A percentile compares a stretch with the other conserved stretches of the same genome.
phyloP scores from a whole-genome alignment of 2,888 invertebrate genomes.

The Lissonota sp. region DNA sequence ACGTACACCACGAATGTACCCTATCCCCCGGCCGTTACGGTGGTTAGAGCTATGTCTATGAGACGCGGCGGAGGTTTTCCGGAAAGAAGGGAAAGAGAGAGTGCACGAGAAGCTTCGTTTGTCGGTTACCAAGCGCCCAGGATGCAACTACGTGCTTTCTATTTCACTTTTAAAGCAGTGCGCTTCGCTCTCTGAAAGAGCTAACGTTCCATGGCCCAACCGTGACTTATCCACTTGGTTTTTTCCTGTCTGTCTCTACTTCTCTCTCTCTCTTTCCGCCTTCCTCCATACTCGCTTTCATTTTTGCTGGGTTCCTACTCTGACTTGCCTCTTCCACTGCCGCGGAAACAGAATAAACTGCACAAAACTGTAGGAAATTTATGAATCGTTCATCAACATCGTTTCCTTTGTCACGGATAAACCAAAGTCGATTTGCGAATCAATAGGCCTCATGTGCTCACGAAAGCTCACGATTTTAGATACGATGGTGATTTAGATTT shows the following conservation, averaged over 20 bases:
- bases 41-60: slow-evolving; percentile 44
- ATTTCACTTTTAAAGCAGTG: slow-evolving; percentile 59
- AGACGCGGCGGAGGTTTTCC: slow-evolving; percentile 41
- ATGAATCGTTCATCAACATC: slow-evolving; percentile 44
- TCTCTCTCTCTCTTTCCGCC: slow-evolving; percentile 9
- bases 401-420: neutral
- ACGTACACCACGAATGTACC: slow-evolving; percentile 52
- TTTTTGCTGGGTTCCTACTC: slow-evolving; percentile 35
- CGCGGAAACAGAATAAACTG: slow-evolving; percentile 37
- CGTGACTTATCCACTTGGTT: slow-evolving; percentile 53
- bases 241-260: slow-evolving; percentile 19
- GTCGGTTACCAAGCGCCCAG: slow-evolving; percentile 43
- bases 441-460: neutral
- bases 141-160: slow-evolving; percentile 48
- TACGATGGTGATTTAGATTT: neutral
- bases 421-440: no score
- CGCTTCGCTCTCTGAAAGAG: slow-evolving; percentile 32
- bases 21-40: neutral
- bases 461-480: neutral
- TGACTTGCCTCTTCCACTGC: slow-evolving; percentile 30
- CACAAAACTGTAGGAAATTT: slow-evolving; percentile 17
- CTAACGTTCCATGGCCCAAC: slow-evolving; percentile 46
- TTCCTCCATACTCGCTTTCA: slow-evolving; percentile 26
- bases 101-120: slow-evolving; percentile 40
- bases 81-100: slow-evolving; percentile 28